Base-by-base conservation (phyloP, 1,140 invertebrate genomes). In the Nebria ingens region DNA sequence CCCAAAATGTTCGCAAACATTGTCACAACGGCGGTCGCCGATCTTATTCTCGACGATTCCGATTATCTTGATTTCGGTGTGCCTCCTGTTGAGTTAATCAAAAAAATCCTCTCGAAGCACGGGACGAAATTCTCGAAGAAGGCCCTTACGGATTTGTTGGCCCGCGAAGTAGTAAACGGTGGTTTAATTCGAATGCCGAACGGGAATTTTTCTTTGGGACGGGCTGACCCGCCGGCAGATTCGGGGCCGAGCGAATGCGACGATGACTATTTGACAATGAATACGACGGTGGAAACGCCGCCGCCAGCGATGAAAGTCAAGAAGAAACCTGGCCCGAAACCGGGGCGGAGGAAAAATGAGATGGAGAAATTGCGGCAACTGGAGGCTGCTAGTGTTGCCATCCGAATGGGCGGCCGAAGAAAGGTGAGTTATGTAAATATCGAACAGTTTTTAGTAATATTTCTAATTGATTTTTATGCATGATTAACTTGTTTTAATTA, bases 1-100 rank as follows among this genome's bases (percentile, higher is more conserved):
- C 59, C 64, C 19, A 68, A 71, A 57, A 73, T 45, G 17, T 45
- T 72, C 25, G 69, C 68, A 49, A 64, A 68, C 57, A 54, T 84
- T 61, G 75, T 87, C 51, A 79, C 81, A 17, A 79, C 79, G 29
- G 81, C 82, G 9, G 79, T 87, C 29, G 78, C 81, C 15, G 81
- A 85, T 61, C 68, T 87, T 21, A 79, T 86, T 25, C 76, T 83
- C 56, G 75, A 81, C 58, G 83, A 86, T 64, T 81, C 83, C 11
- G 83, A 83, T 69, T 86, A 83, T 61, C 71, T 84, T 21, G 80
- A 84, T 67, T 77, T 79, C 63, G 84, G 85, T 13, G 82, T 87
- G 29, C 82, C 83, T 6, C 76, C 77, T 49, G 70, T 71, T 38
- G 79, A 82, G 62, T 71, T 88, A 22, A 73, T 85, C 9, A 78